phyloP scores from a whole-genome alignment of 1,140 invertebrate species.

The Bombus huntii region DNA sequence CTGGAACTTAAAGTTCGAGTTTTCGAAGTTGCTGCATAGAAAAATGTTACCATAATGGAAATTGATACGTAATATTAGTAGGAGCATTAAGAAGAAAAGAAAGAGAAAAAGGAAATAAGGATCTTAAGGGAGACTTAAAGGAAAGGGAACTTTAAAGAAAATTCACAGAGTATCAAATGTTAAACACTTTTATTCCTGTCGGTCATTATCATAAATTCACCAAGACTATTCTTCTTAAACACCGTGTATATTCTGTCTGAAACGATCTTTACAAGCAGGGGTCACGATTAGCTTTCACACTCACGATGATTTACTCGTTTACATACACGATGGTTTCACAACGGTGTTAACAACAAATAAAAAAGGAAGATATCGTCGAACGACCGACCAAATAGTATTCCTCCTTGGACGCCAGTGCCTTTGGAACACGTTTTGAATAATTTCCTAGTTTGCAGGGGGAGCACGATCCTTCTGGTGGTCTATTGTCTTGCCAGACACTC shows the following conservation, averaged over 20 bases:
- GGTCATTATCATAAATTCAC: background rate
- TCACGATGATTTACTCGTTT: no score
- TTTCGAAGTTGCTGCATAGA: background rate
- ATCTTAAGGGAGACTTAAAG: no score
- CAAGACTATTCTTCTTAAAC: background rate
- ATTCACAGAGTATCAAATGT: no score
- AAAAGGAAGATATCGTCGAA: background rate
- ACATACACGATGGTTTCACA: background rate
- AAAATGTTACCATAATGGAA: background rate
- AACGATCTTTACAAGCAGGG: background rate
- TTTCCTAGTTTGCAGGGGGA: constrained; percentile 50
- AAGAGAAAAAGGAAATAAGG: no score
- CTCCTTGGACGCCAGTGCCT: background rate
- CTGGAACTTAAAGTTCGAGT: background rate
- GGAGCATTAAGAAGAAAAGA: no score
- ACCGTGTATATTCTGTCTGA: background rate
- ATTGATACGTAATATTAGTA: no score
- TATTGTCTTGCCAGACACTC: constrained; percentile 55
- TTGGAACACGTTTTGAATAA: constrained; percentile 42
- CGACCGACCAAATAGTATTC: background rate
- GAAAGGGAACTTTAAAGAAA: no score
- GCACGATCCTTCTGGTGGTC: constrained; percentile 40
- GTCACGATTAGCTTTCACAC: background rate
- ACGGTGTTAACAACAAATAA: background rate
- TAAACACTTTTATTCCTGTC: no score